A percentile compares a stretch with the other conserved stretches of the same genome.
Conservation (phyloP, 2,797 vertebrate genomes). For the Carapus acus region DNA sequence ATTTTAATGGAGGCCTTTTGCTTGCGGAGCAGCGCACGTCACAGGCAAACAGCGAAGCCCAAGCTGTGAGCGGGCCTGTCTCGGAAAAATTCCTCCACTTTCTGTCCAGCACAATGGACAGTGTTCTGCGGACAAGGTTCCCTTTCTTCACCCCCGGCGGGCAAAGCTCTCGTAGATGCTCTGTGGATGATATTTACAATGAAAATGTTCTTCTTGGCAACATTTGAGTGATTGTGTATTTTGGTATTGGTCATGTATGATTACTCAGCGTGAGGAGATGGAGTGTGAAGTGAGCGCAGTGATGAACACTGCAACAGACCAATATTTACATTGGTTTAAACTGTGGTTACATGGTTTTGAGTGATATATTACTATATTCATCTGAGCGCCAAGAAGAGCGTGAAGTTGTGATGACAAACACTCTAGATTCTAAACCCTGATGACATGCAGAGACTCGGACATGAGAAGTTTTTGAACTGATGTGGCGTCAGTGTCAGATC, state of each 20-base stretch:
- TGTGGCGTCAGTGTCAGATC: no score
- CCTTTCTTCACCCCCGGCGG: slow-evolving; percentile 41
- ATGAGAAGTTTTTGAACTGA: no score
- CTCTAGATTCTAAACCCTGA: no score
- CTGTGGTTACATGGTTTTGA: no score
- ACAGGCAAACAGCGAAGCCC: slow-evolving; percentile 63
- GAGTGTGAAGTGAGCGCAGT: slow-evolving; percentile 1
- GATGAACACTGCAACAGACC: no score
- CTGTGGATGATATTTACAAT: slow-evolving; percentile 48
- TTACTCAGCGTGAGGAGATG: slow-evolving; percentile 42
- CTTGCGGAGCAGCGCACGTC: slow-evolving; percentile 58
- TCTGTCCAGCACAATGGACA: slow-evolving; percentile 58
- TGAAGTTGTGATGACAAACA: no score
- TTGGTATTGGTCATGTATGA: slow-evolving; percentile 41
- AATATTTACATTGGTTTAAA: no score
- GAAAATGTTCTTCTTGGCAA: slow-evolving; percentile 61
- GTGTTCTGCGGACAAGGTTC: slow-evolving; percentile 58
- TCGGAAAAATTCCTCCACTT: slow-evolving; percentile 62
- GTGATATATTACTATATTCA: no score
- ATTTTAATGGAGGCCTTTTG: slow-evolving; percentile 67
- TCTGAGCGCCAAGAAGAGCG: no score
- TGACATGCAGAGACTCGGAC: no score
- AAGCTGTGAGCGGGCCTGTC: slow-evolving; percentile 73
- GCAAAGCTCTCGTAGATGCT: slow-evolving; percentile 30
- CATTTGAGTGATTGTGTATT: slow-evolving; percentile 34